Evolutionary conservation across 2,113 vertebrate genomes (phyloP).

Genomic region (Hydropotes inermis): DNA sequence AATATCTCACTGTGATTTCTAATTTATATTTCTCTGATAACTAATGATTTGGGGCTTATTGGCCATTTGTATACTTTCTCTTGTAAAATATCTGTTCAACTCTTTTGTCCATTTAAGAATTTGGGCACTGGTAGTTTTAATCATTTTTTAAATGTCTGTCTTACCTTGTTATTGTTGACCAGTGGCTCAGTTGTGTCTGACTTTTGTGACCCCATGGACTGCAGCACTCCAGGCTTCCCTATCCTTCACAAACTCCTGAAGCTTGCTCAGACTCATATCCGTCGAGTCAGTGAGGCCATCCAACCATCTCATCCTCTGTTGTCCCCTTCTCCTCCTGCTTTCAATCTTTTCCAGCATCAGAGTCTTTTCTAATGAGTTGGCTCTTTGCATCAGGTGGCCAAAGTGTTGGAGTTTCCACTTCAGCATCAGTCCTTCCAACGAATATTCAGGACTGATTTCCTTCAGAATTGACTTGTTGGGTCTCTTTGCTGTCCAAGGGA

Average conservation of each 20-base stretch:
- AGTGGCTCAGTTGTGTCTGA: background rate
- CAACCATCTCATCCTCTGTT: background rate
- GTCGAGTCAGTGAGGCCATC: background rate
- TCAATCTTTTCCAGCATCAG: background rate
- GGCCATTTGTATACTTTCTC: background rate
- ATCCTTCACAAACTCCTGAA: background rate
- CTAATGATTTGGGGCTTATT: background rate
- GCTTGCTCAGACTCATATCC: background rate
- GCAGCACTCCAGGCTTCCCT: background rate
- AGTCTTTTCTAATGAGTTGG: background rate
- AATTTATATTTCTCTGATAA: background rate
- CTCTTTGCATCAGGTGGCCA: background rate
- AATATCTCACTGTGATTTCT: background rate
- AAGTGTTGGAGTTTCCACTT: background rate
- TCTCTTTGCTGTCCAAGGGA: background rate
- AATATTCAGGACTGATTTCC: background rate
- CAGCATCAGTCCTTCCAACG: background rate
- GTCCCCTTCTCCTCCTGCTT: background rate
- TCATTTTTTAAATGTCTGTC: background rate
- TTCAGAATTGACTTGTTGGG: background rate
- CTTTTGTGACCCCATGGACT: background rate
- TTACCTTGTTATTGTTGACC: background rate
- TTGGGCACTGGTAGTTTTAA: background rate
- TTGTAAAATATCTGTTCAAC: background rate
- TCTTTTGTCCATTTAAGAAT: conserved; percentile 6